Percentiles rank a stretch among this genome's conserved stretches.
Evolutionary conservation across 2,888 invertebrate genomes (phyloP).

Genomic region (Neria commutata): DNA sequence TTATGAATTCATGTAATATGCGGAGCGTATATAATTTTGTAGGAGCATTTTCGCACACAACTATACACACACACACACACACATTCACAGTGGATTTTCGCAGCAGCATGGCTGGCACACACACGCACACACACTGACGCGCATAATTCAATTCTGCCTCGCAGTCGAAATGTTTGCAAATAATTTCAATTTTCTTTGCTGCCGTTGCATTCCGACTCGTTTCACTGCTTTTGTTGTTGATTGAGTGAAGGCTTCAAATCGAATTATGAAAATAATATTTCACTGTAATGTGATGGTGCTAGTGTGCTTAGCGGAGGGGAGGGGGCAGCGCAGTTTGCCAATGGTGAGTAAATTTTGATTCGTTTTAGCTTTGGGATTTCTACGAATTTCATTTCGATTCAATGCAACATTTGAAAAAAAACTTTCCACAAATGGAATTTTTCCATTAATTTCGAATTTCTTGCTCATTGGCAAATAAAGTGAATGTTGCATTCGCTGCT

Average conservation of each 20-base stretch:
- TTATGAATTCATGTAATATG: slow-evolving; percentile 51
- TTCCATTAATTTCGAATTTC: background rate
- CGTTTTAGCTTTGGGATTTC: background rate
- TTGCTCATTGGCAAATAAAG: too few relatives aligned
- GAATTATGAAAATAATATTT: slow-evolving; percentile 6
- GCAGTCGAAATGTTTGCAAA: slow-evolving; percentile 6
- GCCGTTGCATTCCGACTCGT: slow-evolving; percentile 9
- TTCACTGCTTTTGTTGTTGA: slow-evolving; percentile 2
- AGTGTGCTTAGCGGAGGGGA: too few relatives aligned
- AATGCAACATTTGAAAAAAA: background rate
- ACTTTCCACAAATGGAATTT: background rate
- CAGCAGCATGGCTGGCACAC: slow-evolving; percentile 13
- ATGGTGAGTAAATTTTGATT: background rate
- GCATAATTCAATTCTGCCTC: too few relatives aligned
- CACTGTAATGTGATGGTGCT: background rate
- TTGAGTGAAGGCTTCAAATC: slow-evolving; percentile 1
- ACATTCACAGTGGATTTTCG: slow-evolving; percentile 11
- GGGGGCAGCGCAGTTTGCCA: background rate
- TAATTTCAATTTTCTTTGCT: slow-evolving; percentile 21
- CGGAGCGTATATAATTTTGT: too few relatives aligned
- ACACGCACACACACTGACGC: background rate
- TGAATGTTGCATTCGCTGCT: too few relatives aligned
- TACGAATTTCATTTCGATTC: background rate
- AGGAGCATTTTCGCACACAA: slow-evolving; percentile 3
- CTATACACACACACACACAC: background rate